A percentile compares a stretch with the other conserved stretches of the same genome.
Evolutionary conservation across 2,797 vertebrate species (phyloP).

Genomic region (Labeo calbasu): DNA sequence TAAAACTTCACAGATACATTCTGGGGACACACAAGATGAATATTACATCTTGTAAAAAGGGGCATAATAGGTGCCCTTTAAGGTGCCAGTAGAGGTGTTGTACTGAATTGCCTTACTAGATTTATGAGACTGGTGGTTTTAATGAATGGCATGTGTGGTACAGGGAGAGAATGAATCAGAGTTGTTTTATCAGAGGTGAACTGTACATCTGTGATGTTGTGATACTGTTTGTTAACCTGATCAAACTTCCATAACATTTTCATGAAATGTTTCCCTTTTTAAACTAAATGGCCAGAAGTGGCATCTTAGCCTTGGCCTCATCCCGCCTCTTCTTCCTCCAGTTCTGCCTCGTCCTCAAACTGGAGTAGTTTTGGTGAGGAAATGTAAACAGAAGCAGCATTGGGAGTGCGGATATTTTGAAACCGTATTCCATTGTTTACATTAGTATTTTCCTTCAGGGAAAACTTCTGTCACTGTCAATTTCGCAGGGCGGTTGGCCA

Average conservation of each 20-base stretch:
- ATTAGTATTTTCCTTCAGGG: constrained; percentile 78
- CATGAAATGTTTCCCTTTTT: constrained; percentile 31
- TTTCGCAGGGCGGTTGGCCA: constrained; percentile 71
- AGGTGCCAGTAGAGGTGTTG: constrained; percentile 12
- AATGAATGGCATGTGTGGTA: constrained; percentile 15
- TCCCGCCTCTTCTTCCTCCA: constrained; percentile 34
- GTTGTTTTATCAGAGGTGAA: background rate
- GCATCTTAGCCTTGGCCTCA: background rate
- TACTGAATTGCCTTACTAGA: constrained; percentile 7
- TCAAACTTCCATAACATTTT: background rate
- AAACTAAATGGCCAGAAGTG: background rate
- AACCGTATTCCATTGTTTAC: constrained; percentile 78
- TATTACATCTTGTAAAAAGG: no score
- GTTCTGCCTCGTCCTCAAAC: constrained; percentile 49
- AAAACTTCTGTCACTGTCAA: constrained; percentile 80
- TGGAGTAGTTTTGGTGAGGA: constrained; percentile 70
- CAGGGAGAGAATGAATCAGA: background rate
- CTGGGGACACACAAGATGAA: no score
- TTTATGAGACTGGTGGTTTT: constrained; percentile 29
- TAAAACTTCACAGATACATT: no score
- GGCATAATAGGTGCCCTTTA: no score
- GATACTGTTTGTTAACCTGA: background rate
- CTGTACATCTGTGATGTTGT: background rate
- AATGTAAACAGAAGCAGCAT: constrained; percentile 50
- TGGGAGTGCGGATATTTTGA: constrained; percentile 69